Evolutionary conservation across 92 coral and sea anemone species (phyloP), one percentile per base, ranked within the genome.

Genomic region (Hydrozoanthus gracilis): DNA sequence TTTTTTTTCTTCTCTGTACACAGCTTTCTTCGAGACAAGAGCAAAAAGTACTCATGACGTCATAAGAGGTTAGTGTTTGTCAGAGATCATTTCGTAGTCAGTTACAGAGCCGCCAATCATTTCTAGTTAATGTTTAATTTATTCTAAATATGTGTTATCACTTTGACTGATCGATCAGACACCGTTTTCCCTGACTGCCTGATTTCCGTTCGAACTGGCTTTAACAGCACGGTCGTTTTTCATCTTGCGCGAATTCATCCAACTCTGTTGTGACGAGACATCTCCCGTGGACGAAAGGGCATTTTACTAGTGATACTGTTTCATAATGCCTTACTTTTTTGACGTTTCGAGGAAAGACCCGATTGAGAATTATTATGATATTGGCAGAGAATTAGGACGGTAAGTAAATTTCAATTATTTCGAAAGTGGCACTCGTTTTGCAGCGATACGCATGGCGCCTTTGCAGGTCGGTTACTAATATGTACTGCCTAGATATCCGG

Each of bases 311-410:
- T 50, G 5, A 49, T 45, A 73, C 44, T 54, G n/a, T 4, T 35
- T 12, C 27, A 91, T 73, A 75, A 92, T 92, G 95, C 90, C 88
- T 20, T 89, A 88, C 44, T 88, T 88, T 73, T 92, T 90, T 86
- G 92, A 92, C 74, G 88, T 89, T 64, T 94, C 98, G 45, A 91
- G 90, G 46, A 94, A 94, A 68, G 98, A 94, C 66, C 98, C 98
- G 54, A 92, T 94, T 39, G 98, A 90, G 73, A 80, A 94, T 62
- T 92, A 84, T 78, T 94, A 92, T 79, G 91, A 85, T 74, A 88
- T 94, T 11, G 98, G 95, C 15, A 83, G 85, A 47, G 98, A 94
- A 69, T 90, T 94, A 0, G 98, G 98, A 67, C 93, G 98, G 98
- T 94, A 90, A 78, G 87, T 3, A 3, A 2, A 60, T 8, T 15